Percentiles rank a stretch among this genome's conserved stretches.
Conservation (phyloP, 2,797 vertebrate species). For the Argya squamiceps region DNA sequence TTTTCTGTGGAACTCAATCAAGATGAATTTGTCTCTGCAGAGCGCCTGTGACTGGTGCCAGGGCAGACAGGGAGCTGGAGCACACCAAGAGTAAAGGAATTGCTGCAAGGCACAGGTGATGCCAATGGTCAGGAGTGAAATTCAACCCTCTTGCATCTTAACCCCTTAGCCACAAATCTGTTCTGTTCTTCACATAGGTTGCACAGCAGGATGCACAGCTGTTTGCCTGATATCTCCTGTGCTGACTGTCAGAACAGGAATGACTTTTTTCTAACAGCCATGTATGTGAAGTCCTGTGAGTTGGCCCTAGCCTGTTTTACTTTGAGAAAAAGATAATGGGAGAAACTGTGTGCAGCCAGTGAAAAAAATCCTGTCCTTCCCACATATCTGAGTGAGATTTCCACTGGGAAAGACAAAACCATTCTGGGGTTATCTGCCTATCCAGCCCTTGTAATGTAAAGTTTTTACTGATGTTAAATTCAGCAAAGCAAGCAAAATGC, state of each 20-base stretch:
- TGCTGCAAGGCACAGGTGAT: background rate
- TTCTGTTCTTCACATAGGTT: background rate
- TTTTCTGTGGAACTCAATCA: background rate
- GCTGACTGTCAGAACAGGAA: background rate
- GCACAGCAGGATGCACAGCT: background rate
- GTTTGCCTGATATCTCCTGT: background rate
- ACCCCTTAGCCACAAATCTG: background rate
- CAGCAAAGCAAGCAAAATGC: background rate
- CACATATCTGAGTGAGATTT: background rate
- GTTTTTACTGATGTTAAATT: background rate
- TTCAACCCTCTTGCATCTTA: background rate
- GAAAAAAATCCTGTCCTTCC: background rate
- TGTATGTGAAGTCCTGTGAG: accelerated
- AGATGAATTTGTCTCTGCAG: background rate
- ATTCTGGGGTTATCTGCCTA: background rate
- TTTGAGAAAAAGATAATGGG: background rate
- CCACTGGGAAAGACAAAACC: background rate
- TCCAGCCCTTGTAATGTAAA: background rate
- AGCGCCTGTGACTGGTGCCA: background rate
- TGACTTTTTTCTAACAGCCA: background rate
- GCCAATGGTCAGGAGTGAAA: background rate
- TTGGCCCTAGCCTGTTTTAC: background rate
- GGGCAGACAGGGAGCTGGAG: background rate
- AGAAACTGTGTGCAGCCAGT: background rate
- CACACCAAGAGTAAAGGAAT: background rate